Percentiles rank a stretch among this genome's conserved stretches.
These are phyloP conservation scores for Tragelaphus imberbis DNA, from an alignment of 2,113 vertebrate species.

Conservation along the genomic window DNA sequence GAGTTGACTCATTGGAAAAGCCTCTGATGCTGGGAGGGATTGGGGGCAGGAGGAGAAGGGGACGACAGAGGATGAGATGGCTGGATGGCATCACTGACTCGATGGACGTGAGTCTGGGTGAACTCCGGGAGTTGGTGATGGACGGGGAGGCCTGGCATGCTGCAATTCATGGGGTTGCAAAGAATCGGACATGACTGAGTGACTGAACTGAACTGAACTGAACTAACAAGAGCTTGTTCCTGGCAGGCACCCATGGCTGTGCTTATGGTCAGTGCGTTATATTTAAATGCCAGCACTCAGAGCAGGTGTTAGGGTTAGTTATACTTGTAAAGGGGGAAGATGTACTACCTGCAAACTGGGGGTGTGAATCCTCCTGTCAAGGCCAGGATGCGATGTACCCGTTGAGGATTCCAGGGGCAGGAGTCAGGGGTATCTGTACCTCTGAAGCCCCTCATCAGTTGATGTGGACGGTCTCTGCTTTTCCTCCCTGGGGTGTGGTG, in stretches of 20 bases:
- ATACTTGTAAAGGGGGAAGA: background rate
- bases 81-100: too few relatives aligned
- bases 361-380: background rate
- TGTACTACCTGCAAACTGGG: background rate
- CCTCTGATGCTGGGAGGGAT: too few relatives aligned
- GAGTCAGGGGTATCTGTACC: background rate
- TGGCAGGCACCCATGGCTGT: background rate
- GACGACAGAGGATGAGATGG: too few relatives aligned
- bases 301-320: background rate
- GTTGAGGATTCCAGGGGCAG: background rate
- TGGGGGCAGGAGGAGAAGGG: too few relatives aligned
- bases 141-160: too few relatives aligned
- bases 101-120: too few relatives aligned
- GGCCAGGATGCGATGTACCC: background rate
- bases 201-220: too few relatives aligned
- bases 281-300: background rate
- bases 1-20: too few relatives aligned
- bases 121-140: too few relatives aligned
- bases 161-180: too few relatives aligned
- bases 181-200: too few relatives aligned
- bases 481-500: slow-evolving; percentile 44
- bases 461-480: background rate
- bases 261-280: background rate
- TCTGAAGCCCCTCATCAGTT: background rate
- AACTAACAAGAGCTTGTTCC: background rate